Base-by-base conservation (phyloP, 2,113 vertebrate genomes). In the Electrona antarctica region DNA sequence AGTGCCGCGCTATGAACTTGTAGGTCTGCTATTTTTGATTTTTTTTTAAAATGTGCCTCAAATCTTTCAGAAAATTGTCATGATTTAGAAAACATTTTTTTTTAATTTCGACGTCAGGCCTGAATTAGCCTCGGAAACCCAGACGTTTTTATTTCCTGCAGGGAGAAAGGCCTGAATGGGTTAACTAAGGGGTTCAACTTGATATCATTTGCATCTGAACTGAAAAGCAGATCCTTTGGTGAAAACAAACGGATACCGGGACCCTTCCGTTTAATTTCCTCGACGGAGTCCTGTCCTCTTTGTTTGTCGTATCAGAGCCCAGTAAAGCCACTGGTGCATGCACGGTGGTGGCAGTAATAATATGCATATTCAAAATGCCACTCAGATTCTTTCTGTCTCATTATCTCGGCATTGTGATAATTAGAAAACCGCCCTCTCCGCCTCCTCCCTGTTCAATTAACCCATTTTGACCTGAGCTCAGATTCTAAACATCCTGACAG, bases 291-390 rank as follows among this genome's bases (percentile, higher is more conserved):
- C 64, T n/a, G 41, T 59, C 8, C 33, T 50, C 67, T 69, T 67
- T 76, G 60, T 85, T 85, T 84, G 15, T 64, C 13, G 51, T 74
- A 58, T 71, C 46, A 47, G 48, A 70, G 52, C 73, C 46, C 65
- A 68, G 28, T 73, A 68, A 21, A 71, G 45, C 14, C 58, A 51
- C 67, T 52, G 41, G 77, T 48, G 45, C 50, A 41, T 68, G 21
- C 21, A 21, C 21, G 21, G 21, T n/a, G 77, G 82, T 86, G 74
- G 67, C 69, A 72, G 67, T 77, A 60, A 79, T 67, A 45, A 72
- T 69, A 64, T 87, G 60, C 48, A 74, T 80, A 76, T 77, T 84
- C 51, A 69, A 78, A 83, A 85, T 77, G 86, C 79, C 77, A 84
- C 13, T 45, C 46, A 3, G 14, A 45, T 56, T 77, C 64, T 62